These are phyloP conservation scores for Archocentrus centrarchus DNA, from an alignment of 2,113 vertebrate genomes.

Conservation along the genomic window DNA sequence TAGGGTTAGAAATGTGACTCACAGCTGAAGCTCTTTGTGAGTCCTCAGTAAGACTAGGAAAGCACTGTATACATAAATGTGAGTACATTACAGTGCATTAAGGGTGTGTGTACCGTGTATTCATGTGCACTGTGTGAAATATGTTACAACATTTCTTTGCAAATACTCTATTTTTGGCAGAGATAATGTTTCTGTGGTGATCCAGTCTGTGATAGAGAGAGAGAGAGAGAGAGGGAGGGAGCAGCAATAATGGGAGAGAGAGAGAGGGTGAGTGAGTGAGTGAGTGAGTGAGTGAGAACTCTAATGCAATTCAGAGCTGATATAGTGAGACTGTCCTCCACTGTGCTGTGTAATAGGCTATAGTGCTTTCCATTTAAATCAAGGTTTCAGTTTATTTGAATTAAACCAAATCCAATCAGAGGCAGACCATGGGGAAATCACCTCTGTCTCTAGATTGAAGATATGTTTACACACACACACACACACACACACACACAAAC, in stretches of 20 bases:
- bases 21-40: too few species aligned
- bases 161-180: neutral
- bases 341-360: constrained; percentile 53
- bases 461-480: neutral
- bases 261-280: too few species aligned
- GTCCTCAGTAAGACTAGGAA: neutral
- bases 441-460: constrained; percentile 36
- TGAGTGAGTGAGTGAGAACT: neutral
- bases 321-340: constrained; percentile 65
- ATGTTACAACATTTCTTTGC: neutral
- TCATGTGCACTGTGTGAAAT: neutral
- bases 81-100: neutral
- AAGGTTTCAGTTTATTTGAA: constrained; percentile 66
- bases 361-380: constrained; percentile 73
- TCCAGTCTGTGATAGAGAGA: constrained; percentile 20
- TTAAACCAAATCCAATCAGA: constrained; percentile 71
- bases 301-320: constrained; percentile 57
- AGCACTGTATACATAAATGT: neutral
- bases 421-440: constrained; percentile 64
- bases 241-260: neutral
- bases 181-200: neutral
- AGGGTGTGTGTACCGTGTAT: neutral
- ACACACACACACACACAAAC: neutral
- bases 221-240: neutral
- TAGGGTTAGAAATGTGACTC: too few species aligned